Base-by-base conservation (phyloP, 2,113 vertebrate species). In the Limanda limanda region DNA sequence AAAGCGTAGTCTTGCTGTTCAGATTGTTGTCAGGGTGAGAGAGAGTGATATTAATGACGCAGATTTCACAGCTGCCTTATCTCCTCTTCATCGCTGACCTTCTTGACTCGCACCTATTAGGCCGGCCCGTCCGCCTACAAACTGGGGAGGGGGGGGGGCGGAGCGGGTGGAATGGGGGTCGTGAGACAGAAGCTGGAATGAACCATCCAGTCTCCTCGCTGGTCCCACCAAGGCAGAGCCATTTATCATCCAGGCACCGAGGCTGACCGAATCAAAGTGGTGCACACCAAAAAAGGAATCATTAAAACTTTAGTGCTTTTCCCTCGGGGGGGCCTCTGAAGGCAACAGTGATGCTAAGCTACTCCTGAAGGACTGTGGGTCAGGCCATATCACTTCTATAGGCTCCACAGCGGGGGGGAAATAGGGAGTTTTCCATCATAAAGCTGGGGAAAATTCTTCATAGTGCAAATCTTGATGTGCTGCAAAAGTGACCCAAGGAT, bases 291-390 rank as follows among this genome's bases (percentile, higher is more conserved):
- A 92, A 89, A 88, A 86, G 82, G 82, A 91, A 93, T 92, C 89
- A 92, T 94, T 94, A 94, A 92, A 93, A 93, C 86, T 93, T 92
- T 91, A 90, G 81, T 72, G 76, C 64, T 81, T 75, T 79, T 85
- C 92, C 90, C 91, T 60, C 0, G 75, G 68, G 86, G 47, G 76
- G 70, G 77, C 37, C 69, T 83, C 80, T 23, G 21, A 63, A 76
- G 83, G 77, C 69, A 88, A 84, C 68, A 72, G 52, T 25, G 45
- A 78, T 67, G 74, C 76, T 79, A 65, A 82, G 76, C 72, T 86
- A 57, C 71, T 47, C 60, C 81, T 85, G 70, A 73, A 79, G 85
- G 80, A 81, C 59, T 70, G 14, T 31, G 70, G 81, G 76, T 79
- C 67, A 78, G 55, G 55, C 25, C 24, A 20, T 48, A 59, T 69